These are phyloP conservation scores for Anoplopoma fimbria DNA, from an alignment of 2,113 vertebrate genomes.

Conservation along the genomic window DNA sequence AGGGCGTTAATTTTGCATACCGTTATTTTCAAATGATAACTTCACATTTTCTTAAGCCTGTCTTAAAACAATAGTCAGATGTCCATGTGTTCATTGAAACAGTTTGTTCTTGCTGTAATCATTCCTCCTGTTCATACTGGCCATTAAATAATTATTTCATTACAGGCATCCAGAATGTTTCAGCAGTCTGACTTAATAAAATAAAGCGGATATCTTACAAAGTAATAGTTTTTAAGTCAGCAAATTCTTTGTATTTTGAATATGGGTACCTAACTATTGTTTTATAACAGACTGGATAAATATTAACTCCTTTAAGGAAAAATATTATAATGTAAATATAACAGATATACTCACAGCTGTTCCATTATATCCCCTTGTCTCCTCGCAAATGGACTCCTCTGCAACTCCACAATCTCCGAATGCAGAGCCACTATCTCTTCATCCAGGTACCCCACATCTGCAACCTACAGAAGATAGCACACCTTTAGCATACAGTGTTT, in stretches of 20 bases:
- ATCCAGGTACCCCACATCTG: slow-evolving; percentile 92
- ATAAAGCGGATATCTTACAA: no score
- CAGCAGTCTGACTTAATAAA: background rate
- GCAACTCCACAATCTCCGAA: slow-evolving; percentile 96
- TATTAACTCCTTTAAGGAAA: background rate
- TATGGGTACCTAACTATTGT: background rate
- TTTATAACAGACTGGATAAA: background rate
- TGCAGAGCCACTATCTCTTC: slow-evolving; percentile 97
- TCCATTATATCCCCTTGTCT: slow-evolving; percentile 96
- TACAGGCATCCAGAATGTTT: background rate
- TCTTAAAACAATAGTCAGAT: background rate
- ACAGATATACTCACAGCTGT: slow-evolving; percentile 86
- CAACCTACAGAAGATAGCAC: slow-evolving; percentile 84
- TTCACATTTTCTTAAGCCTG: no score
- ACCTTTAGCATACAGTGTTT: background rate
- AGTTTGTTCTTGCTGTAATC: background rate
- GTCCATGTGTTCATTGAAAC: background rate
- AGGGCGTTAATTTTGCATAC: background rate
- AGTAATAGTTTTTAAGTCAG: background rate
- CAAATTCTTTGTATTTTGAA: background rate
- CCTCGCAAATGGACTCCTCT: slow-evolving; percentile 94
- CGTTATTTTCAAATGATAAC: background rate
- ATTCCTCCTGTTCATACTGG: background rate
- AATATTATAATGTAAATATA: background rate
- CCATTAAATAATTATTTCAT: background rate